These are phyloP conservation scores for Drosophila willistoni DNA, from an alignment of 1,140 invertebrate genomes.

Conservation along the genomic window DNA sequence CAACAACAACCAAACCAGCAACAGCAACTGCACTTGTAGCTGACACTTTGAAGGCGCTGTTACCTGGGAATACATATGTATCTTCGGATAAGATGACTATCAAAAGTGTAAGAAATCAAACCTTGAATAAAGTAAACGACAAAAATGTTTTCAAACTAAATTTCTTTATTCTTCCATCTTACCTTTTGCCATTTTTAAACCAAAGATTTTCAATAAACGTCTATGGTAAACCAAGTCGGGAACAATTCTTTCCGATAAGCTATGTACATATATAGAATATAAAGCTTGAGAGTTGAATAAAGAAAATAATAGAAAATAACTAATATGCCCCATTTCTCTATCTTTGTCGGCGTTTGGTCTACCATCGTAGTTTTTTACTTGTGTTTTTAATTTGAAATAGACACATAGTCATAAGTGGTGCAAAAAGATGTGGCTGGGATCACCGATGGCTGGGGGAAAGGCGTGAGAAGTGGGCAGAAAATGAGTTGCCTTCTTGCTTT, in stretches of 20 bases:
- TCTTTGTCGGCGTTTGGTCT: constrained; percentile 6
- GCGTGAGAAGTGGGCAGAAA: neutral
- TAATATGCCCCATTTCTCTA: constrained; percentile 16
- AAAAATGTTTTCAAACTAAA: too few species aligned
- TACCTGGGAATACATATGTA: constrained; percentile 1
- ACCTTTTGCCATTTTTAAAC: too few species aligned
- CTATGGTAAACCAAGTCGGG: too few species aligned
- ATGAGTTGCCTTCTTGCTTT: constrained; percentile 30
- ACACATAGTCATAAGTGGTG: constrained; percentile 22
- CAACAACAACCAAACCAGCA: constrained; percentile 48
- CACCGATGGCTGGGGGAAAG: neutral
- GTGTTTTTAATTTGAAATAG: constrained; percentile 56
- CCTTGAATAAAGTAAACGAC: too few species aligned
- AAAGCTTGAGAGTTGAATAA: too few species aligned
- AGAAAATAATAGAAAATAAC: neutral
- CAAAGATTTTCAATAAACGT: too few species aligned
- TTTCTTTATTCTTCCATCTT: too few species aligned
- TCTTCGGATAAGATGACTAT: too few species aligned
- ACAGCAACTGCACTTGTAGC: constrained; percentile 58
- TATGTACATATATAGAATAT: too few species aligned
- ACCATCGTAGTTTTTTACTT: constrained; percentile 43
- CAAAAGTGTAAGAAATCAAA: too few species aligned
- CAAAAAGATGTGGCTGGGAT: constrained; percentile 11
- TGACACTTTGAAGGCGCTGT: constrained; percentile 58
- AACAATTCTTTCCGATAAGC: too few species aligned